Percentiles rank a stretch among this genome's conserved stretches.
Conservation (phyloP, 2,113 vertebrate genomes). For the Anolis carolinensis region DNA sequence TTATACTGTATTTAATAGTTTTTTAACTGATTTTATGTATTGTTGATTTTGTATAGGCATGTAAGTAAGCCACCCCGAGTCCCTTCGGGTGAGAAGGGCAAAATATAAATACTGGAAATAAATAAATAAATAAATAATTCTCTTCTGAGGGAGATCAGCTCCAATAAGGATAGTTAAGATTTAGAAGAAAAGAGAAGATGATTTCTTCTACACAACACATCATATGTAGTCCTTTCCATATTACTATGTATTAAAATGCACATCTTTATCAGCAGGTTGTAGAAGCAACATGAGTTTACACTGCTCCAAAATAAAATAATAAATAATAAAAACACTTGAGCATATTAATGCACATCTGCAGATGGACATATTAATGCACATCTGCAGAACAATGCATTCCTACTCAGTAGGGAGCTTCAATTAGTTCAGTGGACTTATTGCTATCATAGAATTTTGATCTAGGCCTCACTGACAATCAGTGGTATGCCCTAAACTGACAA, state of each 20-base stretch:
- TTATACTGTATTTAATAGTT: too few relatives aligned
- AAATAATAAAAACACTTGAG: background rate
- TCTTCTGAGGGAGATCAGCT: too few relatives aligned
- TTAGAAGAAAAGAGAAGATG: too few relatives aligned
- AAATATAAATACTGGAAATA: too few relatives aligned
- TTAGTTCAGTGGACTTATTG: background rate
- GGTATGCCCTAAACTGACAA: background rate
- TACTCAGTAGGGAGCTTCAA: background rate
- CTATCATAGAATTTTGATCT: background rate
- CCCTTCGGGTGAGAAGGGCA: too few relatives aligned
- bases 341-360: background rate
- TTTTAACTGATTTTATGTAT: too few relatives aligned
- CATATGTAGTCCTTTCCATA: background rate
- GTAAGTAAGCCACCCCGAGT: too few relatives aligned
- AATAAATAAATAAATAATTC: too few relatives aligned
- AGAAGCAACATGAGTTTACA: background rate
- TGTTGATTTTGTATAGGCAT: too few relatives aligned
- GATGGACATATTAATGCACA: background rate
- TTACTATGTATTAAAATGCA: background rate
- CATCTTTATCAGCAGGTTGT: background rate
- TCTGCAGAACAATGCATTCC: background rate
- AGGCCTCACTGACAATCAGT: background rate
- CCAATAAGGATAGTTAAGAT: too few relatives aligned
- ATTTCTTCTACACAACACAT: background rate
- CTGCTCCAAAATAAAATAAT: background rate